Evolutionary conservation across 2,113 vertebrate species (phyloP).

Genomic region (Spea multiplicata): DNA sequence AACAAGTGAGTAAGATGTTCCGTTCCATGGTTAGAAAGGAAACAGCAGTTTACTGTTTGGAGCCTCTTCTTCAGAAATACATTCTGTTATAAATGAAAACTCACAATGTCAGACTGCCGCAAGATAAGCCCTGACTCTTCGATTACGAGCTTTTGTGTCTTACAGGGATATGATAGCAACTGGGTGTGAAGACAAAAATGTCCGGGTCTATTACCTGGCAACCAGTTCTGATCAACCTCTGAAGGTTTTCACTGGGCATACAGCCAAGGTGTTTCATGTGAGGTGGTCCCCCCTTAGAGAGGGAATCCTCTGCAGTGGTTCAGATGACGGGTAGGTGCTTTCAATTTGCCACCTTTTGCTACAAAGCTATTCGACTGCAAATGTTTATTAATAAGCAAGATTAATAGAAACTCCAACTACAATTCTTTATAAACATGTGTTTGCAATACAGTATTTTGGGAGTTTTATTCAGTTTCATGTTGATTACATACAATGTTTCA

Average conservation of each 20-base stretch:
- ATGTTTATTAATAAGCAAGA: too few relatives aligned
- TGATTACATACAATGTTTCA: too few relatives aligned
- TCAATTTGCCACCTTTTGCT: not conserved
- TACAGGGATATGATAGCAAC: conserved; percentile 97
- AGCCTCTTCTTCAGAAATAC: too few relatives aligned
- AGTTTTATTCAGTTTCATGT: too few relatives aligned
- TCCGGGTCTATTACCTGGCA: conserved; percentile 94
- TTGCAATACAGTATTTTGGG: too few relatives aligned
- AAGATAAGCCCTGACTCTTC: too few relatives aligned
- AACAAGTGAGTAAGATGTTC: conserved; percentile 81
- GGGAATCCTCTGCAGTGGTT: conserved; percentile 95
- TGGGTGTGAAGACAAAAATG: conserved; percentile 94
- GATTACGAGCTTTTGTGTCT: not conserved
- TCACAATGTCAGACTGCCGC: too few relatives aligned
- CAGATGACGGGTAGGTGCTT: conserved; percentile 84
- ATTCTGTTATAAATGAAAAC: too few relatives aligned
- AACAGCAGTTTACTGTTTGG: too few relatives aligned
- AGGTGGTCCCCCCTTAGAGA: conserved; percentile 95
- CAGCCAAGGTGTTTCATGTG: conserved; percentile 94
- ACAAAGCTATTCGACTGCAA: too few relatives aligned
- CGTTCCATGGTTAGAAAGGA: not conserved
- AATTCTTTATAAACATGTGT: too few relatives aligned
- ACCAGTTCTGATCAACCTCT: conserved; percentile 94
- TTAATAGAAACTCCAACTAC: too few relatives aligned
- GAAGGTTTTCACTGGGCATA: conserved; percentile 90